Conservation (phyloP, 1,140 invertebrate genomes). For the Psix sp. region DNA sequence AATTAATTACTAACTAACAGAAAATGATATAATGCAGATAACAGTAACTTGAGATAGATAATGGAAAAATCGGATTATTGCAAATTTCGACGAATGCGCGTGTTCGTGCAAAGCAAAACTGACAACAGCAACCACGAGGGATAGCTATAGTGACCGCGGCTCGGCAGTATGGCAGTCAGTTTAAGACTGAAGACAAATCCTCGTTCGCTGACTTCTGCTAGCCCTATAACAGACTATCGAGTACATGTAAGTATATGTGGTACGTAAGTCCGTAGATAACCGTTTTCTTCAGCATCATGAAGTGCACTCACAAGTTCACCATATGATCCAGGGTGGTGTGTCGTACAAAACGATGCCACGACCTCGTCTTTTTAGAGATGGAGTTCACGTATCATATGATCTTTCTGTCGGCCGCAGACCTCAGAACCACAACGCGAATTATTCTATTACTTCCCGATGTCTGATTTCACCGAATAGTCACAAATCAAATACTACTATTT, state of each 20-base stretch:
- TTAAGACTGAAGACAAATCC: constrained; percentile 67
- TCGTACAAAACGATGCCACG: constrained; percentile 20
- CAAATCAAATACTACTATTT: too few species aligned
- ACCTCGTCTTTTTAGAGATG: constrained; percentile 22
- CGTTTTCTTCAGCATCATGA: constrained; percentile 61
- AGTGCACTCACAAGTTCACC: constrained; percentile 65
- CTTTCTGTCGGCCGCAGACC: too few species aligned
- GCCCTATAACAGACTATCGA: constrained; percentile 66
- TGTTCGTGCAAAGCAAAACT: constrained; percentile 22
- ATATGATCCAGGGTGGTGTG: constrained; percentile 55
- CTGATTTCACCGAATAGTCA: too few species aligned
- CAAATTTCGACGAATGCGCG: constrained; percentile 3
- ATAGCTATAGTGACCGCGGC: constrained; percentile 47
- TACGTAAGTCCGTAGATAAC: constrained; percentile 65
- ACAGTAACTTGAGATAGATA: too few species aligned
- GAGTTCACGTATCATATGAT: constrained; percentile 24
- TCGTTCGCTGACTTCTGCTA: constrained; percentile 64
- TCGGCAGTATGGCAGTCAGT: constrained; percentile 54
- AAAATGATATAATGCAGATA: too few species aligned
- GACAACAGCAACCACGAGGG: constrained; percentile 29
- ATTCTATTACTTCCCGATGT: too few species aligned
- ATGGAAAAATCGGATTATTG: too few species aligned
- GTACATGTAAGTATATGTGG: constrained; percentile 59
- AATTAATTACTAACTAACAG: too few species aligned
- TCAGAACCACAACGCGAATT: too few species aligned